Evolutionary conservation across 2,797 vertebrate species (phyloP).

Genomic region (Alectoris magna): DNA sequence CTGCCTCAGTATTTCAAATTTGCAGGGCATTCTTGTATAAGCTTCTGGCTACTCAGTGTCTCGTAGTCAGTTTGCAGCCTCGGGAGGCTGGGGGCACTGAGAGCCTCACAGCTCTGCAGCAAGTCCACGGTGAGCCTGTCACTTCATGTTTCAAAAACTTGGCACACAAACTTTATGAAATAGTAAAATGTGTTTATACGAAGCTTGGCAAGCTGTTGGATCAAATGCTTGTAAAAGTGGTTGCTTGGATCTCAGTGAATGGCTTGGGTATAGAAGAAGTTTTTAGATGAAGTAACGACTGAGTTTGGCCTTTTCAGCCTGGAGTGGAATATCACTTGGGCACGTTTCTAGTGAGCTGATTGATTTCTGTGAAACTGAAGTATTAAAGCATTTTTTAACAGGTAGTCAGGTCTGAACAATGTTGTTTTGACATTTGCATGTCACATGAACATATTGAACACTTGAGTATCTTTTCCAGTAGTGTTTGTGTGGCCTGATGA

Average conservation of each 20-base stretch:
- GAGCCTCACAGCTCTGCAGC: slow-evolving; percentile 2
- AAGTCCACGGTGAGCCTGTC: slow-evolving; percentile 26
- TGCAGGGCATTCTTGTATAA: neutral
- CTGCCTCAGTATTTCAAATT: neutral
- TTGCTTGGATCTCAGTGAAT: neutral
- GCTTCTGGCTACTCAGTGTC: neutral
- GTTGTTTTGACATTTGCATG: neutral
- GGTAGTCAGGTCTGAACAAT: neutral
- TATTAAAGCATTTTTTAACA: neutral
- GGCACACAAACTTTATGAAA: slow-evolving; percentile 45
- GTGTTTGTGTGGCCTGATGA: neutral
- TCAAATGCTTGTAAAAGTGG: slow-evolving; percentile 25
- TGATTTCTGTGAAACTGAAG: neutral
- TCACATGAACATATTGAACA: neutral
- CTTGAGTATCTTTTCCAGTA: neutral
- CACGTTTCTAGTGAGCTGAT: neutral
- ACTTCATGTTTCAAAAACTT: slow-evolving; percentile 52
- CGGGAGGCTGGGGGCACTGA: neutral
- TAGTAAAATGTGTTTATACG: slow-evolving; percentile 62
- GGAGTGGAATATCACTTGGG: neutral
- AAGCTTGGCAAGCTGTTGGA: slow-evolving; percentile 27
- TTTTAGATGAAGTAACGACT: neutral
- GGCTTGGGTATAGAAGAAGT: slow-evolving; percentile 19
- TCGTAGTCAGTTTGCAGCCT: neutral
- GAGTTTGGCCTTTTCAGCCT: slow-evolving; percentile 1